Evolutionary conservation across 2,113 vertebrate genomes (phyloP).

Genomic region (Ptyas mucosa): DNA sequence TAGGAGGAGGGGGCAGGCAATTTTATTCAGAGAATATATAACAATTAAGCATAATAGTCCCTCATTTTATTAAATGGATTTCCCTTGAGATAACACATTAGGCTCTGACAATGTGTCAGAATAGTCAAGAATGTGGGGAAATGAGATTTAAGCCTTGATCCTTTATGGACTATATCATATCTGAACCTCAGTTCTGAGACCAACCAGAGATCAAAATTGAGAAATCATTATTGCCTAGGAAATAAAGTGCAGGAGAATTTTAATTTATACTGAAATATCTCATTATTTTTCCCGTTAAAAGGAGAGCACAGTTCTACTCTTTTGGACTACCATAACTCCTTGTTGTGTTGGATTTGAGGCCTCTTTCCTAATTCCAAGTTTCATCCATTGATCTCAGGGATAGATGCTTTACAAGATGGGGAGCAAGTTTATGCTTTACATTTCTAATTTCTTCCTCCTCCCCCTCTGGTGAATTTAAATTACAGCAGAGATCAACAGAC

Average conservation of each 20-base stretch:
- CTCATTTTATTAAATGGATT: conserved; percentile 48
- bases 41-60: conserved; percentile 46
- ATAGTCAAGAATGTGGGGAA: conserved; percentile 35
- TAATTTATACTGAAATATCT: neutral
- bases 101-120: conserved; percentile 34
- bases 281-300: conserved; percentile 13
- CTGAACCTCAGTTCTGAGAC: conserved; percentile 48
- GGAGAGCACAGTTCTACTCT: conserved; percentile 36
- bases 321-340: conserved; percentile 47
- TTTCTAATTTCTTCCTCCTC: conserved; percentile 41
- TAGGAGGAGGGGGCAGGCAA: conserved; percentile 23
- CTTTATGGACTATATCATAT: conserved; percentile 36
- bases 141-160: conserved; percentile 55
- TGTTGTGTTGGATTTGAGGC: conserved; percentile 36
- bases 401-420: conserved; percentile 40
- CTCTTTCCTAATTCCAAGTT: conserved; percentile 49
- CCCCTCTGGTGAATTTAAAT: conserved; percentile 42
- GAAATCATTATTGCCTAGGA: conserved; percentile 10
- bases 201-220: conserved; percentile 60
- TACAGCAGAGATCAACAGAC: conserved; percentile 51
- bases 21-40: conserved; percentile 51
- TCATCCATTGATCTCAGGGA: conserved; percentile 26
- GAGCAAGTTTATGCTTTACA: conserved; percentile 33
- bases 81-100: conserved; percentile 37
- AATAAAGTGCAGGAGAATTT: neutral